These are phyloP conservation scores for Pavo muticus DNA, from an alignment of 2,113 vertebrate genomes.

Conservation along the genomic window DNA sequence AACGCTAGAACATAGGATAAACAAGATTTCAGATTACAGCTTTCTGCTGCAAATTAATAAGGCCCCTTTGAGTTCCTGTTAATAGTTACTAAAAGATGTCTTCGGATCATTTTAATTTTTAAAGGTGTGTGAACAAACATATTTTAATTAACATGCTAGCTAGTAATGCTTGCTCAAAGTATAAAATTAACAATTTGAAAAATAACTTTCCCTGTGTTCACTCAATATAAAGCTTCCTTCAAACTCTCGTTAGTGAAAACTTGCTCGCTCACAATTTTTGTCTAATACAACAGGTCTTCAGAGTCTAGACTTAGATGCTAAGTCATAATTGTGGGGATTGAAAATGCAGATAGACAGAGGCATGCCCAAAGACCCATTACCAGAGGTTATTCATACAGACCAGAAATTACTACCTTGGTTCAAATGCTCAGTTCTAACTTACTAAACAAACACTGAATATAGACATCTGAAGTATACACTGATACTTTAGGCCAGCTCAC, in stretches of 20 bases:
- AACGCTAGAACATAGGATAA: neutral
- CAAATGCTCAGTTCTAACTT: conserved; percentile 5
- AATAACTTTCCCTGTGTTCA: neutral
- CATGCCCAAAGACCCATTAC: neutral
- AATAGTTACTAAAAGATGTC: neutral
- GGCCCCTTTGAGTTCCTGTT: neutral
- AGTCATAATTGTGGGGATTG: conserved; percentile 22
- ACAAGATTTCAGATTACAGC: neutral
- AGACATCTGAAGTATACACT: neutral
- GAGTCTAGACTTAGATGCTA: conserved; percentile 32
- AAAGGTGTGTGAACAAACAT: neutral
- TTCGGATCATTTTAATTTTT: neutral
- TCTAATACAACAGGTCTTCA: neutral
- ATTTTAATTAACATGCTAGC: conserved; percentile 19
- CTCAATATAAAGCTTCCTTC: neutral
- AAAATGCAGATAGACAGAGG: conserved; percentile 40
- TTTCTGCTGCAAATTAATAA: neutral
- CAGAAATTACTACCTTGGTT: conserved; percentile 26
- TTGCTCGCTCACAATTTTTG: neutral
- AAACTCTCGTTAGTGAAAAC: neutral
- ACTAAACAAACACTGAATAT: neutral
- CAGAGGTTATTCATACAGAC: neutral
- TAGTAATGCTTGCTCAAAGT: neutral
- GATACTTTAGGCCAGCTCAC: neutral
- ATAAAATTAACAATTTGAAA: neutral